Base-by-base conservation (phyloP, 92 coral and sea anemone genomes). In the Porites evermanni region DNA sequence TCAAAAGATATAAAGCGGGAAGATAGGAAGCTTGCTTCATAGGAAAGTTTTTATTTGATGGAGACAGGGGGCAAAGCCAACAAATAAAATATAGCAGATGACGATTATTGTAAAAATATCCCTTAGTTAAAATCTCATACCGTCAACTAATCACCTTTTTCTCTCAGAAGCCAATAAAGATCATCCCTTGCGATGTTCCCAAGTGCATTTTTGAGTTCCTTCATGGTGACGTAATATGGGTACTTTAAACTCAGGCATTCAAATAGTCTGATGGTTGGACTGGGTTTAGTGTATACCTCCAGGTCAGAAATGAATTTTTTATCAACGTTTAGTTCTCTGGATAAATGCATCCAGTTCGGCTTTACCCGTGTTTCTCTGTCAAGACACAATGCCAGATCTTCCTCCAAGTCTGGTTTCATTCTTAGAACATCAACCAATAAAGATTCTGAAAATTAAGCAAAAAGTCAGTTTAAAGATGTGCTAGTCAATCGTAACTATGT, bases 201-300 rank as follows among this genome's bases (percentile, higher is more conserved):
- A 6, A 74, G 20, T 12, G 79, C 79, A 17, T 79, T 12, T 63
- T 18, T 65, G 0, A 79, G 83, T 20, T 65, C 47, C 50, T 19
- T 6, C 3, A 79, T 79, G 8, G 38, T 16, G 44, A 79, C n/a
- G n/a, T n/a, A n/a, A n/a, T n/a, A n/a, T n/a, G n/a, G n/a, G n/a
- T n/a, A n/a, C n/a, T n/a, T n/a, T n/a, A n/a, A n/a, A n/a, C n/a
- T n/a, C 4, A 79, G 74, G 11, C 38, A 20, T 7, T 79, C 83
- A 79, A 79, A 79, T n/a, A 79, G 21, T 38, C 73, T 54, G 64
- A 79, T 79, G 60, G 83, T 79, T 13, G 83, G 73, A 50, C 83
- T 79, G 64, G 18, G 13, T 19, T 66, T 60, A 20, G 59, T 51
- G 64, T 79, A 21, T 14, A n/a, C 59, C 10, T 44, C 64, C 73